Evolutionary conservation across 1,140 invertebrate species (phyloP).

Genomic region (Drosophila santomea): DNA sequence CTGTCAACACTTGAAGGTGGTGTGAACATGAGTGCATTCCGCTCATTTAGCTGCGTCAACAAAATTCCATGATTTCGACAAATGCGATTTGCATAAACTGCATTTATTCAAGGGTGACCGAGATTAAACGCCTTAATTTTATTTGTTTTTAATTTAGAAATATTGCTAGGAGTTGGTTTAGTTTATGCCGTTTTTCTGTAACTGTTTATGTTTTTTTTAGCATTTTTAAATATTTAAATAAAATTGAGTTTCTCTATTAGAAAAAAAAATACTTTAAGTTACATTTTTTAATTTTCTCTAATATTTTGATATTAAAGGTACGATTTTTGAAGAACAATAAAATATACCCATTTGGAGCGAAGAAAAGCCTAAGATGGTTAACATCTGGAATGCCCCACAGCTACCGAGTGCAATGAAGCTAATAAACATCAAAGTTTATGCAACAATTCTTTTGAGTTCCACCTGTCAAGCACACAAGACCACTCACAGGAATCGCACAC

Average conservation of each 20-base stretch:
- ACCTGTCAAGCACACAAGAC: constrained; percentile 39
- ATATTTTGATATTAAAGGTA: neutral
- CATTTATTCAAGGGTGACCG: neutral
- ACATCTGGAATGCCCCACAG: neutral
- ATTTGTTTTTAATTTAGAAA: neutral
- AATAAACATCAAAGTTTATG: constrained; percentile 48
- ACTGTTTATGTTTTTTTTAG: too few species aligned
- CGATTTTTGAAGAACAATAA: neutral
- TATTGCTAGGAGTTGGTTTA: neutral
- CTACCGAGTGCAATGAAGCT: constrained; percentile 4
- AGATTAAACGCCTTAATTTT: neutral
- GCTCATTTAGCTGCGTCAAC: constrained; percentile 35
- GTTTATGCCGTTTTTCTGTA: too few species aligned
- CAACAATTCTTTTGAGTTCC: constrained; percentile 47
- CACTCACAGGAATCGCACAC: constrained; percentile 1
- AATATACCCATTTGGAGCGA: neutral
- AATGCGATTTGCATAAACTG: constrained; percentile 4
- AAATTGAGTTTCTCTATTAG: too few species aligned
- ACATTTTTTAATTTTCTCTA: neutral
- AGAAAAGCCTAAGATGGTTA: constrained; percentile 3
- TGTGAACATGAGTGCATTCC: neutral
- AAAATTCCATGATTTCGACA: constrained; percentile 11
- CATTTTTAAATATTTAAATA: too few species aligned
- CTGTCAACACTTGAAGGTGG: constrained; percentile 22
- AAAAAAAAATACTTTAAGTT: too few species aligned